These are phyloP conservation scores for Percopsis omiscomaycus DNA, from an alignment of 2,797 vertebrate genomes.

Conservation along the genomic window DNA sequence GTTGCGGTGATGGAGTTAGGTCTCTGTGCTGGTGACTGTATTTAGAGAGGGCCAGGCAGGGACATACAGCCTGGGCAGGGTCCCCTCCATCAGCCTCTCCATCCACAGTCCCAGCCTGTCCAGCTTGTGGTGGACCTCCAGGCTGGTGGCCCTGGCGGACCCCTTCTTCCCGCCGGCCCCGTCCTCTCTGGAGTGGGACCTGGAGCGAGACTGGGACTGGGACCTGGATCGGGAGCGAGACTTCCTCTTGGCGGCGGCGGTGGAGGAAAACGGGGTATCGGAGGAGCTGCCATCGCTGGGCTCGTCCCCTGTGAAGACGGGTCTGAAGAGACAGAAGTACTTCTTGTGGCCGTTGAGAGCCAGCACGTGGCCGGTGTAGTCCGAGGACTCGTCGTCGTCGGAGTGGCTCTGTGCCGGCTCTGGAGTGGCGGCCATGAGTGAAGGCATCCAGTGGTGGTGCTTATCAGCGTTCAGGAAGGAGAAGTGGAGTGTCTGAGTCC, in stretches of 20 bases:
- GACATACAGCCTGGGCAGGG: constrained; percentile 87
- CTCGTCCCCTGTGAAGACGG: constrained; percentile 75
- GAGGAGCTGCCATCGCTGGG: constrained; percentile 46
- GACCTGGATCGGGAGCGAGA: constrained; percentile 67
- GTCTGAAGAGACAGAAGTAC: constrained; percentile 94
- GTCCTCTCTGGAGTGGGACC: constrained; percentile 69
- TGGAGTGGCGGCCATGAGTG: constrained; percentile 80
- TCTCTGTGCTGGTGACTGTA: constrained; percentile 31
- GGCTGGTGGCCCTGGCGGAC: constrained; percentile 66
- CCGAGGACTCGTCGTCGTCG: constrained; percentile 67
- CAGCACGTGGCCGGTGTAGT: constrained; percentile 88
- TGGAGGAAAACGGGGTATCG: constrained; percentile 67
- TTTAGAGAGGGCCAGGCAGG: constrained; percentile 86
- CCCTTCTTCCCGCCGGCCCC: constrained; percentile 42
- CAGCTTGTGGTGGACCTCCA: constrained; percentile 86
- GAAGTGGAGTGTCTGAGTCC: constrained; percentile 91
- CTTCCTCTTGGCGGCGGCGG: constrained; percentile 51
- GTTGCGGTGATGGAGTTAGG: background rate
- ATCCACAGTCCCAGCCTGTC: constrained; percentile 93
- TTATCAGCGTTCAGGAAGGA: constrained; percentile 96
- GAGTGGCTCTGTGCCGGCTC: constrained; percentile 56
- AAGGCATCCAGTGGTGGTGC: constrained; percentile 88
- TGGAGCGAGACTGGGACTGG: constrained; percentile 63
- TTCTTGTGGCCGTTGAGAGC: constrained; percentile 95
- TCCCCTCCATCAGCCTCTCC: constrained; percentile 93